Percentiles rank a stretch among this genome's conserved stretches.
Evolutionary conservation across 2,113 vertebrate genomes (phyloP).

Genomic region (Pseudopipra pipra): DNA sequence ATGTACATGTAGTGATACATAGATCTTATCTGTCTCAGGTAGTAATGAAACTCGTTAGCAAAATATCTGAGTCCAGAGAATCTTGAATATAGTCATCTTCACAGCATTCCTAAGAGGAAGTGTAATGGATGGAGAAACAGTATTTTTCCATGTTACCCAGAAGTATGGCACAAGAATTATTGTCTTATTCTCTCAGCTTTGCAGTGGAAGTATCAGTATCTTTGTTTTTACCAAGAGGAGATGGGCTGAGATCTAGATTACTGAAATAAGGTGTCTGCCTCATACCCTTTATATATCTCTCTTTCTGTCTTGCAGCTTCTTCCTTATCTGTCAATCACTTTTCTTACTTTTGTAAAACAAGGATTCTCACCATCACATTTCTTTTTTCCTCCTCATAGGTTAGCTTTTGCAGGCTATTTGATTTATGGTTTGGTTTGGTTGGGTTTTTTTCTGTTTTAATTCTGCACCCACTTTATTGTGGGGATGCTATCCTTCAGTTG

Average conservation of each 20-base stretch:
- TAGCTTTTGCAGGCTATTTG: background rate
- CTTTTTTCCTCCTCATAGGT: background rate
- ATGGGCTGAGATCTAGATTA: background rate
- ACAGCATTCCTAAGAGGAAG: background rate
- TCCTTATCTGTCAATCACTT: background rate
- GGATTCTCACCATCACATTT: background rate
- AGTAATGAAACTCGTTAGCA: conserved; percentile 2
- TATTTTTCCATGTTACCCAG: background rate
- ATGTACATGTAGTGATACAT: background rate
- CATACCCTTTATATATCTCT: background rate
- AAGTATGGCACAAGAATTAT: background rate
- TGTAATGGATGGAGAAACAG: background rate
- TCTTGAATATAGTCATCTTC: background rate
- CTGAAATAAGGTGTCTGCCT: background rate
- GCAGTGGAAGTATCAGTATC: background rate
- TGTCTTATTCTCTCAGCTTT: background rate
- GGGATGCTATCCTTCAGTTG: background rate
- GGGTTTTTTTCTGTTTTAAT: background rate
- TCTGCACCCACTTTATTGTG: background rate
- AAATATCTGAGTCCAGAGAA: background rate
- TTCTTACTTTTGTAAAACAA: background rate
- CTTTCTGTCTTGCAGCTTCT: background rate
- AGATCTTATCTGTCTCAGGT: conserved; percentile 1
- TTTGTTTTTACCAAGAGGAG: background rate
- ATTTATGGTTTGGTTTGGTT: background rate